Evolutionary conservation across 2,888 invertebrate species (phyloP).

Genomic region (Miltochrista miniata): DNA sequence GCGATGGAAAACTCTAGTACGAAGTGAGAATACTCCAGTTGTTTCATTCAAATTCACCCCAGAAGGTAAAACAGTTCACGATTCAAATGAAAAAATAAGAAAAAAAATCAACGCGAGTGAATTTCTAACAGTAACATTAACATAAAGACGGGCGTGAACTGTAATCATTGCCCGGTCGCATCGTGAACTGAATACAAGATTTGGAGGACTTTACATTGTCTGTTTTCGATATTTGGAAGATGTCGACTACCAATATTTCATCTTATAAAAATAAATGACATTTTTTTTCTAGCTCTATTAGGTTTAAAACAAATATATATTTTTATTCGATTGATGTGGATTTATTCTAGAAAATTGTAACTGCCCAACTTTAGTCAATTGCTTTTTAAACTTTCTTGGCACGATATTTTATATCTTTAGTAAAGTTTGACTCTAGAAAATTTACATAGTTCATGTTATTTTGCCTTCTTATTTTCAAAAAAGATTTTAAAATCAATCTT

Average conservation of each 20-base stretch:
- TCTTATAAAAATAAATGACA: background rate
- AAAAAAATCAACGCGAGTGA: conserved; percentile 68
- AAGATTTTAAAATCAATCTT: too few relatives aligned
- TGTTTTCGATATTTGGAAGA: conserved; percentile 18
- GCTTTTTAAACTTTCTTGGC: background rate
- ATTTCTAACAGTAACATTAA: conserved; percentile 66
- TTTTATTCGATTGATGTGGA: background rate
- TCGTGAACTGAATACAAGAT: conserved; percentile 60
- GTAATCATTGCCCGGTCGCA: conserved; percentile 67
- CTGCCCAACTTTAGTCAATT: background rate
- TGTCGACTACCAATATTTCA: conserved; percentile 1
- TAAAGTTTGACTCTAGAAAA: background rate
- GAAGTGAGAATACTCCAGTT: background rate
- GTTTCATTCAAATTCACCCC: background rate
- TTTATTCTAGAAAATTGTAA: too few relatives aligned
- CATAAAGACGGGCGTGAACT: conserved; percentile 67
- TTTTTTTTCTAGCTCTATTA: background rate
- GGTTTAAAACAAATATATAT: background rate
- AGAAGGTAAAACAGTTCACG: conserved; percentile 19
- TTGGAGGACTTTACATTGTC: conserved; percentile 30
- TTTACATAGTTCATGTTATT: too few relatives aligned
- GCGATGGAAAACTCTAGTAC: background rate
- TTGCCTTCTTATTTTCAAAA: too few relatives aligned
- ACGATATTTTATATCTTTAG: background rate
- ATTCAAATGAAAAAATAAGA: conserved; percentile 30